Evolutionary conservation across 2,797 vertebrate genomes (phyloP).

Genomic region (Cynopterus sphinx): DNA sequence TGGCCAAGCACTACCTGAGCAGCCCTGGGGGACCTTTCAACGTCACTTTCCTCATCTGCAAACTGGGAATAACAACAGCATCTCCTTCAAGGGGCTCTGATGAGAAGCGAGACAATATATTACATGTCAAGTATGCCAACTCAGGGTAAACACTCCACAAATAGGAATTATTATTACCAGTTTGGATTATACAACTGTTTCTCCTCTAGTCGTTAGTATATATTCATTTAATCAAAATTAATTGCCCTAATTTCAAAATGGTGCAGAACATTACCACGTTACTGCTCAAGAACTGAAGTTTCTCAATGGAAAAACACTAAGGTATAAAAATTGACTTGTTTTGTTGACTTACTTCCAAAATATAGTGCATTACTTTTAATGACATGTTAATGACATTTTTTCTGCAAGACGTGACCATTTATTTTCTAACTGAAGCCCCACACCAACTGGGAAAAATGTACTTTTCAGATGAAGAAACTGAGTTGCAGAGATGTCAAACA

Average conservation of each 20-base stretch:
- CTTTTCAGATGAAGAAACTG: neutral
- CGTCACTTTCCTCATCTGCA: neutral
- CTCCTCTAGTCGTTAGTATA: neutral
- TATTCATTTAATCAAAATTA: conserved; percentile 1
- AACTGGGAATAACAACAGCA: neutral
- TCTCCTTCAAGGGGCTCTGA: neutral
- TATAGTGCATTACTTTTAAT: neutral
- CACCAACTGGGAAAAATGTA: neutral
- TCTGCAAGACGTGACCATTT: neutral
- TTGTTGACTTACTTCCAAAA: neutral
- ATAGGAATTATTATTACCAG: neutral
- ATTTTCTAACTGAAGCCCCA: neutral
- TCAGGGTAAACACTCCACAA: neutral
- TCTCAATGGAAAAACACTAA: neutral
- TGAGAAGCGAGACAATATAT: neutral
- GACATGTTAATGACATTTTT: neutral
- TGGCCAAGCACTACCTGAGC: neutral
- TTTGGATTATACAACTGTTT: neutral
- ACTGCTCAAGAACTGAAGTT: neutral
- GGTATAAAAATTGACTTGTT: neutral
- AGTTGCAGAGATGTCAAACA: neutral
- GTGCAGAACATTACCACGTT: neutral
- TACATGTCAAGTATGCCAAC: neutral
- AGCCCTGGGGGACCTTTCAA: neutral
- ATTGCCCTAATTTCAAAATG: neutral